These are phyloP conservation scores for pig (Sus scrofa) DNA, from an alignment of 2,113 vertebrate genomes.

Conservation along the genomic window T2T-Sscrofa CM000812.6:24915501-24916000, in stretches of 20 bases:
- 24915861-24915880: neutral
- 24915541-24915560: neutral
- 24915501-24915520: neutral
- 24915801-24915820: slow-evolving; percentile 3
- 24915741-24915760: neutral
- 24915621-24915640: neutral
- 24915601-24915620: neutral
- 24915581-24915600: neutral
- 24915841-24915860: neutral
- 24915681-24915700: neutral
- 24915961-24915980: neutral
- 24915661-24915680: slow-evolving; percentile 1
- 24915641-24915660: neutral
- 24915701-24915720: neutral
- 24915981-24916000: neutral
- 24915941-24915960: neutral
- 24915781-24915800: neutral
- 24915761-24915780: slow-evolving; percentile 44
- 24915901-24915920: neutral
- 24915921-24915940: neutral
- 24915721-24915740: neutral
- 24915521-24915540: neutral
- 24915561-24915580: neutral
- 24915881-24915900: neutral
- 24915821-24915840: neutral